Conservation (phyloP, 1,140 invertebrate species). For the Cyrtorhinus lividipennis region DNA sequence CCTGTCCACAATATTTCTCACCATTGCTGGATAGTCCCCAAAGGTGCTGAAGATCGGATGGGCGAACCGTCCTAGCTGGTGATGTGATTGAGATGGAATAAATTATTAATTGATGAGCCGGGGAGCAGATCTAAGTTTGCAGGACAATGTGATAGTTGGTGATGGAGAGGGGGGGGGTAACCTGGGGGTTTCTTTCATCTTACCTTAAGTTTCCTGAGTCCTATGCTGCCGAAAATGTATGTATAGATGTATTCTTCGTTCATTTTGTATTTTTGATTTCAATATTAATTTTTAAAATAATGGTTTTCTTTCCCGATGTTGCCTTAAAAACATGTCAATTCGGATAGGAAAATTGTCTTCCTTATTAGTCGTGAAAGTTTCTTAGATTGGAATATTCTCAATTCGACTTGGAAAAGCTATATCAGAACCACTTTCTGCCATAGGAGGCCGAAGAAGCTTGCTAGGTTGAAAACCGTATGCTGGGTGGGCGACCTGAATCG, state of each 20-base stretch:
- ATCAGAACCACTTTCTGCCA: no score
- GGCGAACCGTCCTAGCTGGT: conserved; percentile 38
- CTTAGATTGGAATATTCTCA: conserved; percentile 31
- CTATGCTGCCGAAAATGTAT: neutral
- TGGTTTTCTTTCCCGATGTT: no score
- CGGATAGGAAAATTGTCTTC: neutral
- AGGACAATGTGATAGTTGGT: neutral
- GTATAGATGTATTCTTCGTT: neutral
- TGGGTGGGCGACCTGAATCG: conserved; percentile 21
- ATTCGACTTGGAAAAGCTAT: neutral
- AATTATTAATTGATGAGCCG: no score
- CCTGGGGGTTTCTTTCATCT: neutral
- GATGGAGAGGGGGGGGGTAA: neutral
- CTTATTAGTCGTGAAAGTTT: conserved; percentile 23
- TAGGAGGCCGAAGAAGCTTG: no score
- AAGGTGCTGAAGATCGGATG: conserved; percentile 39
- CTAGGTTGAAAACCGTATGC: no score
- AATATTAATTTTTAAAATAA: no score
- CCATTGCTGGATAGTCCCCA: conserved; percentile 45
- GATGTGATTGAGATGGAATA: no score
- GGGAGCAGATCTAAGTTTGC: no score
- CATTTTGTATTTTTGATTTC: neutral
- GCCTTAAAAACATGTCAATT: no score
- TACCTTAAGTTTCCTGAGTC: neutral
- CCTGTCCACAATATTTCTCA: conserved; percentile 37